Base-by-base conservation (phyloP, 2,797 vertebrate genomes). In the Pseudopleuronectes americanus region DNA sequence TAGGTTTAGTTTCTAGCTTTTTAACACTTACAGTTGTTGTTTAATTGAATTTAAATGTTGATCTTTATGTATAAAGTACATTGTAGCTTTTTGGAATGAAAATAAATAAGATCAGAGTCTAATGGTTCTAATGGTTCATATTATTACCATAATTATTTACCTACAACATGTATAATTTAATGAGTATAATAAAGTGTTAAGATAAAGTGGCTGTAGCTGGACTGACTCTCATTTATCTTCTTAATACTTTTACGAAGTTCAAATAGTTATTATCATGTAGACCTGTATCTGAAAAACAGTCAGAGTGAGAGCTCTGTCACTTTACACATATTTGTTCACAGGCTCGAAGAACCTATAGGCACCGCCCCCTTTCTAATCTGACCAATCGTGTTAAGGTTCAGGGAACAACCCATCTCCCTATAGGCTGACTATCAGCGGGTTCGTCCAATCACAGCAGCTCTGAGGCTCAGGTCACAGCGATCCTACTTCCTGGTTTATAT, bases 381-480 rank as follows among this genome's bases (percentile, higher is more conserved):
- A 26, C 89, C 88, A 92, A 91, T 90, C 41, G 6, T 19, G 28
- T 28, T 5, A 2, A 1, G 16, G 1, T 4, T 5, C 63, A 53
- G 55, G 36, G 36, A 38, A 38, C 36, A 12, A 3, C 8, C 12
- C 36, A 38, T 38, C 36, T 38, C 36, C 12, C 36, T 12, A 38
- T 38, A 3, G 36, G 36, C 36, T 38, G 53, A 55, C 57, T 21
- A 63, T 43, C 43, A 48, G 7, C 7, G 21, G 7, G 13, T 16
- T 31, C 14, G 14, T 12, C 80, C 85, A 83, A 33, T 90, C 48
- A 71, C n/a, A 70, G 66, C 23, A 8, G 23, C 24, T 10, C 38
- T 48, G 41, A n/a, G 10, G 53, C 38, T 47, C 16, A 33, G 31
- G 31, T 38, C 36, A 38, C 36, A 13, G 4, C 36, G 3, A 38